Conservation (phyloP, 2,797 vertebrate genomes). For the Phrynocephalus forsythii region DNA sequence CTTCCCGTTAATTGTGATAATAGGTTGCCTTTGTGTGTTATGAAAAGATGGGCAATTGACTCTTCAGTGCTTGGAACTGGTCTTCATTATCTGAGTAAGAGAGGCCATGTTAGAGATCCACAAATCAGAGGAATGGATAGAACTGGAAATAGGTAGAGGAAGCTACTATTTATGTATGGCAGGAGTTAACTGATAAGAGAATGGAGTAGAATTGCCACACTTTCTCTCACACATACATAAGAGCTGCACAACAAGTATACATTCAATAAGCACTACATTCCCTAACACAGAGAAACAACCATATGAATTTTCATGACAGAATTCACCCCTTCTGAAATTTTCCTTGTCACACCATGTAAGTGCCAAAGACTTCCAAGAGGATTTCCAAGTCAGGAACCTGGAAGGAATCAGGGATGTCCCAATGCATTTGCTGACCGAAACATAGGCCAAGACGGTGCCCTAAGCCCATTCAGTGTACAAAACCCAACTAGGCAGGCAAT, state of each 20-base stretch:
- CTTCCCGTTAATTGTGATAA: slow-evolving; percentile 41
- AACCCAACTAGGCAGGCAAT: background rate
- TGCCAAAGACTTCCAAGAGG: background rate
- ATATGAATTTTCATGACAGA: background rate
- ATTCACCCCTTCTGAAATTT: background rate
- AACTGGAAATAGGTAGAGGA: background rate
- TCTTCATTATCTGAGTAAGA: background rate
- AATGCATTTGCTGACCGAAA: background rate
- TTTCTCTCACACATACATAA: background rate
- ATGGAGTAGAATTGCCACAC: background rate
- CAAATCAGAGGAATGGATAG: background rate
- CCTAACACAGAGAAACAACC: background rate
- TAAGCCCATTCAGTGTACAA: background rate
- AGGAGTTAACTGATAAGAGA: background rate
- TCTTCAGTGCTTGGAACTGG: background rate
- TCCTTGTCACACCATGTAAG: background rate
- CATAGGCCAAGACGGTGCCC: background rate
- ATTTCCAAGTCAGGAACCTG: background rate
- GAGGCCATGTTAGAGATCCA: background rate
- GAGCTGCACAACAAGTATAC: background rate
- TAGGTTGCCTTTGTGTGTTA: slow-evolving; percentile 31
- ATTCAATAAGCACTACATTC: background rate
- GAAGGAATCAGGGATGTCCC: no score
- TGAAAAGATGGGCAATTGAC: background rate
- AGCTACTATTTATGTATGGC: background rate